Conservation (phyloP, 2,113 vertebrate genomes). For the Nesoenas mayeri region DNA sequence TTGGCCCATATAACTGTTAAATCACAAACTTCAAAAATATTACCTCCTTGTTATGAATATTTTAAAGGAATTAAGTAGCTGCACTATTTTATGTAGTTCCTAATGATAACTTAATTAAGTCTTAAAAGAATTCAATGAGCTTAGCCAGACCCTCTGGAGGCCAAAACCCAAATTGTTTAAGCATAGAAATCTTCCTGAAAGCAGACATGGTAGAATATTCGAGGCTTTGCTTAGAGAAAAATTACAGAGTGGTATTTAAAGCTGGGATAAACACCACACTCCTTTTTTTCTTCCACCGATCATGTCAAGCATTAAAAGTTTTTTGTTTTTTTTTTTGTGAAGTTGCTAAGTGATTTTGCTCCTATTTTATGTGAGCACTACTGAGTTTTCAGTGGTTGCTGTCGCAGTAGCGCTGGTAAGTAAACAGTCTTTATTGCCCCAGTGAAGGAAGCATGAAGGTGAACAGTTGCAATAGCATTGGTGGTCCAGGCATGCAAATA, state of each 20-base stretch:
- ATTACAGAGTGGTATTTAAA: not conserved
- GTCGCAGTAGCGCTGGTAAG: not conserved
- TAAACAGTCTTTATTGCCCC: not conserved
- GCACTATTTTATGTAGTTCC: not conserved
- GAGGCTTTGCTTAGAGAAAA: not conserved
- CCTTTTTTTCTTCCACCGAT: not conserved
- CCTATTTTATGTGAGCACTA: not conserved
- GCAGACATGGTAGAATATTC: not conserved
- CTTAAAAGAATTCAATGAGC: not conserved
- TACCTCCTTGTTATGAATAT: not conserved
- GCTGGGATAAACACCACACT: not conserved
- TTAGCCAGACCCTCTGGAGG: not conserved
- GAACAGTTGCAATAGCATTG: not conserved
- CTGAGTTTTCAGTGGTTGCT: not conserved
- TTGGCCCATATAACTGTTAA: not conserved
- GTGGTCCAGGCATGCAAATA: not conserved
- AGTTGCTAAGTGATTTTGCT: not conserved
- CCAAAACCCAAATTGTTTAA: not conserved
- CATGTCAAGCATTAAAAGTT: not conserved
- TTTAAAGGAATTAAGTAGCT: not conserved
- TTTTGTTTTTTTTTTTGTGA: not conserved
- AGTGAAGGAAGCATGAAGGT: not conserved
- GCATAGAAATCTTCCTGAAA: not conserved
- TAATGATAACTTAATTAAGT: slow-evolving; percentile 5
- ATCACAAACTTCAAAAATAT: not conserved